phyloP scores from a whole-genome alignment of 2,888 invertebrate genomes.

The Drosophila sordidula region DNA sequence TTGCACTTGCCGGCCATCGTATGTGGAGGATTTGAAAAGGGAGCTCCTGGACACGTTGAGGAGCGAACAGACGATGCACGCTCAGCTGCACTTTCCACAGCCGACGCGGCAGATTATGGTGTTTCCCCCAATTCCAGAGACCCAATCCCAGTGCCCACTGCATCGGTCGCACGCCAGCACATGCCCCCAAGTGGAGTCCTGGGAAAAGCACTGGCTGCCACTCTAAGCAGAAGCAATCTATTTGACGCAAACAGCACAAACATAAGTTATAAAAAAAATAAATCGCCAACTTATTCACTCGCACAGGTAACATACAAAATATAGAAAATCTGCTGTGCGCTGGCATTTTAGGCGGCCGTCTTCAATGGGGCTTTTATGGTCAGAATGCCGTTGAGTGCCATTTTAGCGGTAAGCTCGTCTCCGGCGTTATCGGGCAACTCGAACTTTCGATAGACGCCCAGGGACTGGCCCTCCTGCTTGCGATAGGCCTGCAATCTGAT shows the following conservation, averaged over 20 bases:
- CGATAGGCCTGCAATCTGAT: constrained; percentile 21
- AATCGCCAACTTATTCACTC: neutral
- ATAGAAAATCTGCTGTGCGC: neutral
- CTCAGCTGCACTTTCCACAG: neutral
- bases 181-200: neutral
- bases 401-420: neutral
- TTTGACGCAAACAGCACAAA: neutral
- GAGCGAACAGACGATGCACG: constrained; percentile 2
- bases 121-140: constrained; percentile 19
- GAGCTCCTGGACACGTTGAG: constrained; percentile 35
- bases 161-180: neutral
- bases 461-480: neutral
- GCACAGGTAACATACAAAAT: neutral
- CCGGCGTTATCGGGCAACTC: constrained; percentile 24
- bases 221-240: neutral
- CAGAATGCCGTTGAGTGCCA: constrained; percentile 25
- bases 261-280: neutral
- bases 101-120: constrained; percentile 14
- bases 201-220: constrained; percentile 11
- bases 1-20: neutral
- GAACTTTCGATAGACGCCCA: constrained; percentile 17
- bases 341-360: neutral
- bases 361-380: constrained; percentile 12
- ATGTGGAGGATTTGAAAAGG: constrained; percentile 48
- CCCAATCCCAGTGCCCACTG: neutral